Evolutionary conservation across 2,797 vertebrate genomes (phyloP), one percentile per base, ranked within the genome.

Genomic region (Nyctibius grandis): DNA sequence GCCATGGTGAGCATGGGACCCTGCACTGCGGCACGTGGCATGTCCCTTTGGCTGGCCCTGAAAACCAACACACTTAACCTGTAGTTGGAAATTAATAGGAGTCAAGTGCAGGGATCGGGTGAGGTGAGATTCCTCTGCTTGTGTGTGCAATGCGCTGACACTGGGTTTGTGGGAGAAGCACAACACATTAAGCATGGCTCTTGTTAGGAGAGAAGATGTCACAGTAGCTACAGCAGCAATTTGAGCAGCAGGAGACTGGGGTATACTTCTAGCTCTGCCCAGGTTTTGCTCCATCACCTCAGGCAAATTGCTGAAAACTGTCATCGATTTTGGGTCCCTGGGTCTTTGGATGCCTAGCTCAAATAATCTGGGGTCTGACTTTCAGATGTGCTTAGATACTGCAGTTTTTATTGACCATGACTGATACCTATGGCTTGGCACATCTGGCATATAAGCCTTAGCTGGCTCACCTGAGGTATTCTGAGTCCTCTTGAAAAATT

Each of bases 231-330:
- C 47, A 65, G 82, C 61, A 88, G n/a, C 73, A 75, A 72, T 94
- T 92, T 7, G 47, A 91, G 47, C 79, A 84, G 59, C 79, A 73
- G 80, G 51, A 70, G 68, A 29, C 51, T 56, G 74, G 40, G 65
- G 54, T 95, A n/a, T 47, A 56, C 48, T 75, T 38, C 44, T 47
- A 73, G 47, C 13, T 86, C 69, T 91, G 76, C 54, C 74, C 93
- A 73, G 60, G 59, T 84, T 93, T 91, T 93, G 88, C 85, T 95
- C 67, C 80, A 63, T 96, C 92, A 86, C 85, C 79, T 88, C 80
- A 81, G 95, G 93, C 80, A 96, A 83, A 80, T 75, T 92, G 50
- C 67, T 92, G 85, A 91, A 89, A 89, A 81, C 26, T 57, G 59
- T 76, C 79, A 94, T 73, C 0, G 9, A 23, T 95, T 91, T 93